Conservation (phyloP, 2,113 vertebrate genomes). For the Vimba vimba region DNA sequence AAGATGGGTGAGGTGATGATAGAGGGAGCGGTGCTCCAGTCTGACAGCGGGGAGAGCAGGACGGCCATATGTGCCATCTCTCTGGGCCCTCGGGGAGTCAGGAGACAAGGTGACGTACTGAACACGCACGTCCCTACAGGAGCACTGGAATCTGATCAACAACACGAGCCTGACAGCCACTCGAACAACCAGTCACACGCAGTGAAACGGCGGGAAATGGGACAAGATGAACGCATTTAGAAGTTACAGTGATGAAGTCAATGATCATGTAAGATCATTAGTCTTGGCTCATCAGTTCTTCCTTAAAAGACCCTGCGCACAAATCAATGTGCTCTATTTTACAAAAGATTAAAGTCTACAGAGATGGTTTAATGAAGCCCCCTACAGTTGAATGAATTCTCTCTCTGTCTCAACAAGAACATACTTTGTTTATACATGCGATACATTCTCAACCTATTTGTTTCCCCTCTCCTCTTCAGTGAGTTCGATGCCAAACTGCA, state of each 20-base stretch:
- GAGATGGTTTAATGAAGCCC: conserved; percentile 12
- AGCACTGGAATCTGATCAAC: conserved; percentile 56
- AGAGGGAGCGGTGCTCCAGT: conserved; percentile 63
- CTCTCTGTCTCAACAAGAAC: neutral
- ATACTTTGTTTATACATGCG: neutral
- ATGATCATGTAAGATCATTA: conserved; percentile 32
- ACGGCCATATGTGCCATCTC: conserved; percentile 77
- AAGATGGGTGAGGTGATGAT: conserved; percentile 64
- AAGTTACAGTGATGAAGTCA: conserved; percentile 32
- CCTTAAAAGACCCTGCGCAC: neutral
- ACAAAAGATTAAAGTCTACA: conserved; percentile 28
- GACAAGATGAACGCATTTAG: neutral
- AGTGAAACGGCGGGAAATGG: conserved; percentile 5
- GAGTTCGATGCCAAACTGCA: too few relatives aligned
- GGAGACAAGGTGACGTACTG: conserved; percentile 75
- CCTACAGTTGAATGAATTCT: neutral
- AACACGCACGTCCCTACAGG: conserved; percentile 67
- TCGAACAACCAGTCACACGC: conserved; percentile 35
- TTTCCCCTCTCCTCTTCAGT: too few relatives aligned
- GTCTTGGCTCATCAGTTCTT: conserved; percentile 34
- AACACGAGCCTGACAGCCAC: conserved; percentile 34
- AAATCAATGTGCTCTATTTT: conserved; percentile 27
- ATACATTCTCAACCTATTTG: too few relatives aligned
- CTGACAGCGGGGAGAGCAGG: conserved; percentile 70
- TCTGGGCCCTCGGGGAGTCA: conserved; percentile 68